Conservation (phyloP, 2,888 invertebrate species). For the Lymantria dispar region DNA sequence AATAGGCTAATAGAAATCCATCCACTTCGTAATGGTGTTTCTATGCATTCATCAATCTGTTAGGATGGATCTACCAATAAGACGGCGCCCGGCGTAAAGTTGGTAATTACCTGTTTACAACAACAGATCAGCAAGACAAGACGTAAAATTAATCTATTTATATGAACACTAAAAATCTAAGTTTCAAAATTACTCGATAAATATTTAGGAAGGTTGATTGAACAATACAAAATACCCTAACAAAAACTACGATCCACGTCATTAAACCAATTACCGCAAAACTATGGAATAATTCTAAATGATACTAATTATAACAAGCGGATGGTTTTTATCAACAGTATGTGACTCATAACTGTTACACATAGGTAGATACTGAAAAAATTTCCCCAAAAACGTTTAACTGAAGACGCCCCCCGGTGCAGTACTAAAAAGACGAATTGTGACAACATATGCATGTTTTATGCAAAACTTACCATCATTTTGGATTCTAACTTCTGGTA, state of each 20-base stretch:
- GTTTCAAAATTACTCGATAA: too few relatives aligned
- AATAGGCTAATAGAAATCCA: too few relatives aligned
- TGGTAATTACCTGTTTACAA: too few relatives aligned
- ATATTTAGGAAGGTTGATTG: constrained; percentile 1
- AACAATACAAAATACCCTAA: constrained; percentile 11
- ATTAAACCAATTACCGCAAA: constrained; percentile 20
- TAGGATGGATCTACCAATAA: too few relatives aligned
- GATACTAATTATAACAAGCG: constrained; percentile 3
- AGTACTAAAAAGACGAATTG: constrained; percentile 5
- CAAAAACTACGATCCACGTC: constrained; percentile 31
- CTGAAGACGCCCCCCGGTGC: constrained; percentile 53
- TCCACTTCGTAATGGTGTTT: too few relatives aligned
- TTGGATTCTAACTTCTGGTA: constrained; percentile 21
- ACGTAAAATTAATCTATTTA: too few relatives aligned
- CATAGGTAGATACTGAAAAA: not conserved
- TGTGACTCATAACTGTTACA: constrained; percentile 2
- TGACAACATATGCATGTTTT: not conserved
- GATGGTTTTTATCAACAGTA: constrained; percentile 8
- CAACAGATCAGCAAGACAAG: too few relatives aligned
- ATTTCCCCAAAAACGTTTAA: constrained; percentile 7
- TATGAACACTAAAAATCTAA: too few relatives aligned
- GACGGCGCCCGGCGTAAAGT: too few relatives aligned
- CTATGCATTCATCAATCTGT: too few relatives aligned
- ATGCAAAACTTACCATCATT: constrained; percentile 58
- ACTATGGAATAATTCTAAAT: constrained; percentile 3